Evolutionary conservation across 2,797 vertebrate species (phyloP), one percentile per base, ranked within the genome.

Genomic region (Sebastes vulpes): DNA sequence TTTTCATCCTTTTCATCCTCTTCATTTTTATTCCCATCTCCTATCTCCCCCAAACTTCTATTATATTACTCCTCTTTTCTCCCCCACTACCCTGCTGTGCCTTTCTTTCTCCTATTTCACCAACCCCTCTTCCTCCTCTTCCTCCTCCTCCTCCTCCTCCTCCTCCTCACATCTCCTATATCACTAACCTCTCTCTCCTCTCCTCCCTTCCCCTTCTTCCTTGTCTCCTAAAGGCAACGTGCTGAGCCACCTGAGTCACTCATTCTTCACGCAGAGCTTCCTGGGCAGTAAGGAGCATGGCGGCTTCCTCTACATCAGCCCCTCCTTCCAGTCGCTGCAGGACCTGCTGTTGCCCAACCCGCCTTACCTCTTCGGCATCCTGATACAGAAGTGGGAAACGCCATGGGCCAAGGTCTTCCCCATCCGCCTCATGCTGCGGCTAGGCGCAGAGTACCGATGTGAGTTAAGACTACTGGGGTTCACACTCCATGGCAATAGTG

Each of bases 341-440:
- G 98, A 99, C 92, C 95, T 99, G 87, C 96, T 98, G 82, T 96
- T 99, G 75, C 99, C 99, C 77, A 97, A 97, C 86, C 97, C 98
- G 1, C 98, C 99, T 0, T 99, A 98, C 93, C 94, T 99, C 92
- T 99, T 99, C 71, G 98, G 97, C 61, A 96, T 99, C 94, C 97
- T 99, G 77, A 97, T 99, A 85, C 99, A 99, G 96, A 99, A 99
- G 92, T 99, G 99, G 99, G 99, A 99, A 93, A 99, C 98, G 48
- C 99, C 99, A 65, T 99, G 98, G 98, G 98, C 99, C 85, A 99
- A 99, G 84, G 98, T 99, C 75, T 99, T 99, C 94, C 99, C 99
- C 81, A 98, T 99, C 69, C 96, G 99, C 72, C 97, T 99, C 31
- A 98, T 99, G 98, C 91, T 99, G 89, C 97, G 98, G 53, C 97